These are phyloP conservation scores for Leptopilina drosophilae DNA, from an alignment of 2,888 invertebrate species.

Conservation along the genomic window DNA sequence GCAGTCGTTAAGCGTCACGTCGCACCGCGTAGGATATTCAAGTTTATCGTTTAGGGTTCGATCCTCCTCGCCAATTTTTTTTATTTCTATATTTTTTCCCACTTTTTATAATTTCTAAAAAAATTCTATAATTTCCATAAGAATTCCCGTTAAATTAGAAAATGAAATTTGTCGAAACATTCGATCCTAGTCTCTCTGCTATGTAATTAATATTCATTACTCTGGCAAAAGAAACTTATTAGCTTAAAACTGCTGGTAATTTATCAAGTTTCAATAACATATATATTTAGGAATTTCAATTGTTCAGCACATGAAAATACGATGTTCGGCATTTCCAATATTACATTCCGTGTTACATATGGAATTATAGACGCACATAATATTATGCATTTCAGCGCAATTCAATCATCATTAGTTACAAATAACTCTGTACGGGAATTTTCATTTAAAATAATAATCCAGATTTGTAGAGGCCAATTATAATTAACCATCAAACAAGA, in stretches of 20 bases:
- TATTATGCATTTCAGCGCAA: background rate
- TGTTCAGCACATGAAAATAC: background rate
- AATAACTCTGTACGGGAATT: background rate
- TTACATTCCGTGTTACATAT: background rate
- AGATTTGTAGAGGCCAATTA: background rate
- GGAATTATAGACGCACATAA: constrained; percentile 2
- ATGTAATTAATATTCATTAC: no score
- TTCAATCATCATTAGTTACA: constrained; percentile 8
- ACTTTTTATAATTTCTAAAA: no score
- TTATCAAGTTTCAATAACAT: constrained; percentile 6
- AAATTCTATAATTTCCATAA: no score
- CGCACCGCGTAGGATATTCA: no score
- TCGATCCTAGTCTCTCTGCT: no score
- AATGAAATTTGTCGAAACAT: no score
- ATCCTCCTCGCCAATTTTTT: no score
- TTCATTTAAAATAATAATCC: background rate
- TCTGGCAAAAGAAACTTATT: background rate
- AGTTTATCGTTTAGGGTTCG: no score
- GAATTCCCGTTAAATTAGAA: no score
- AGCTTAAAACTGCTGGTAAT: background rate
- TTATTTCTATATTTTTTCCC: no score
- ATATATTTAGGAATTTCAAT: background rate
- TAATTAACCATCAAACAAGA: background rate
- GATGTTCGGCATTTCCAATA: background rate
- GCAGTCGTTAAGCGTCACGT: no score